Evolutionary conservation across 1,140 invertebrate species (phyloP).

Genomic region (Drosophila erecta): DNA sequence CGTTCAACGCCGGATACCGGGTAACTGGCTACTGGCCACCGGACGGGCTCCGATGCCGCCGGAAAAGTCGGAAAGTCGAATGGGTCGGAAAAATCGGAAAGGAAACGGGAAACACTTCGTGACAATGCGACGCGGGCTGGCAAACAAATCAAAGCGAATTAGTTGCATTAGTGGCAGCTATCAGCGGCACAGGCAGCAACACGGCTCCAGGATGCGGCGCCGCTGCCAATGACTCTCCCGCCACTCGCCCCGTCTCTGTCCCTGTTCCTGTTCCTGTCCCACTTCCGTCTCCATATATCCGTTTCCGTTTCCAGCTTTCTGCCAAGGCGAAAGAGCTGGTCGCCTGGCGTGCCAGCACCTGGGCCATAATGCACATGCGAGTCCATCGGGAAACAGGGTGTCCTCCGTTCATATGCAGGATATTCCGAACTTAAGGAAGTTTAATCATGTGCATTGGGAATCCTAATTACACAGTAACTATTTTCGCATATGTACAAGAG

Average conservation of each 20-base stretch:
- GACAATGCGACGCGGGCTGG: conserved; percentile 56
- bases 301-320: conserved; percentile 1
- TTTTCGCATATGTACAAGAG: too few species aligned
- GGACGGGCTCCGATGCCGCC: conserved; percentile 18
- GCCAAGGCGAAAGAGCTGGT: conserved; percentile 21
- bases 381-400: conserved; percentile 36
- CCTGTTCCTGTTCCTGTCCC: neutral
- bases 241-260: neutral
- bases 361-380: conserved; percentile 40
- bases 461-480: too few species aligned
- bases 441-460: too few species aligned
- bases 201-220: conserved; percentile 30
- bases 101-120: conserved; percentile 52
- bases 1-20: conserved; percentile 36
- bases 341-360: conserved; percentile 41
- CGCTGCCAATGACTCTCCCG: conserved; percentile 28
- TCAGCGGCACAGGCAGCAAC: conserved; percentile 35
- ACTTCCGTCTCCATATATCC: neutral
- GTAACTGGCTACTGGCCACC: conserved; percentile 36
- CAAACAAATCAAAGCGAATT: conserved; percentile 68
- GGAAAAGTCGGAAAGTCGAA: conserved; percentile 26
- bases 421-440: too few species aligned
- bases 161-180: conserved; percentile 67
- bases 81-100: conserved; percentile 10
- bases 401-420: neutral